phyloP scores from a whole-genome alignment of 2,888 invertebrate species.

The Sycophila texana region DNA sequence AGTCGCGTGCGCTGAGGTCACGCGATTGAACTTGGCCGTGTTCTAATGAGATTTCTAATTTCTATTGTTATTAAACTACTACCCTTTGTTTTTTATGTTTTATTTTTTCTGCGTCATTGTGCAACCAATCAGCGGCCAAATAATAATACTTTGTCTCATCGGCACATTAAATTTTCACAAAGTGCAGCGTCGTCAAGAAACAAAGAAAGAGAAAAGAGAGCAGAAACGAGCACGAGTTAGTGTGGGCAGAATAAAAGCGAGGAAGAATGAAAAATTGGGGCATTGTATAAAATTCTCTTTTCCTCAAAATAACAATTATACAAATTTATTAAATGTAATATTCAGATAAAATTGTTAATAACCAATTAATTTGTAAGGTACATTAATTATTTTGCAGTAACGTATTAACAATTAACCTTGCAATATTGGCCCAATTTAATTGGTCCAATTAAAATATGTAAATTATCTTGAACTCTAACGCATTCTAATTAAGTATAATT shows the following conservation, averaged over 20 bases:
- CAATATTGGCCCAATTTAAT: too few relatives aligned
- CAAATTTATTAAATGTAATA: too few relatives aligned
- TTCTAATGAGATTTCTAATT: not conserved
- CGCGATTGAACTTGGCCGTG: conserved; percentile 36
- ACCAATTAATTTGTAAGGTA: too few relatives aligned
- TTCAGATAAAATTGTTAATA: too few relatives aligned
- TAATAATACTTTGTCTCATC: conserved; percentile 31
- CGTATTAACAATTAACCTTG: too few relatives aligned
- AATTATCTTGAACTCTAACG: too few relatives aligned
- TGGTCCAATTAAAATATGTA: too few relatives aligned
- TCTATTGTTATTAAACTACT: not conserved
- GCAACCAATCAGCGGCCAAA: conserved; percentile 25
- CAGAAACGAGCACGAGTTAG: not conserved
- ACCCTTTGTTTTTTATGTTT: not conserved
- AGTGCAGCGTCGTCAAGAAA: not conserved
- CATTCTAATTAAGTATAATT: too few relatives aligned
- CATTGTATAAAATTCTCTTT: not conserved
- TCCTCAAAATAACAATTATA: too few relatives aligned
- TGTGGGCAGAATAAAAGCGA: not conserved
- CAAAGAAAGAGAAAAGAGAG: not conserved
- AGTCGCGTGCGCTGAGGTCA: conserved; percentile 28
- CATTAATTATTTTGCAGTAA: too few relatives aligned
- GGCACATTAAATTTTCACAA: conserved; percentile 20
- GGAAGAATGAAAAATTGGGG: conserved; percentile 1
- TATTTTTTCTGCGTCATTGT: not conserved